These are phyloP conservation scores for Drosophila austrosaltans DNA, from an alignment of 2,888 invertebrate genomes.

Conservation along the genomic window DNA sequence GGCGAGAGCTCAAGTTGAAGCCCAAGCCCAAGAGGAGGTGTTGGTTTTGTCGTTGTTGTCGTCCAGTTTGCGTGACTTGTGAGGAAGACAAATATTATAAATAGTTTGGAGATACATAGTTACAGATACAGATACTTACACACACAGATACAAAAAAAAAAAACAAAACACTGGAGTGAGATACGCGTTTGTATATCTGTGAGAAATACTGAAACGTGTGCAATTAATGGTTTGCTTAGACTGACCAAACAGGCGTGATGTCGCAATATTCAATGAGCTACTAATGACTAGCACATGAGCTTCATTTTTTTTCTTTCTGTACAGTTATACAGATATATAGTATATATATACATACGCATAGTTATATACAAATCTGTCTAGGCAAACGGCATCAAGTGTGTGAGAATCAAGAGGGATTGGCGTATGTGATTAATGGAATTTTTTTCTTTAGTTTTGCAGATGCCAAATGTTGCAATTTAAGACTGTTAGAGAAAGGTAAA, in stretches of 20 bases:
- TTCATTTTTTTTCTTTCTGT: conserved; percentile 6
- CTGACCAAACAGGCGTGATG: conserved; percentile 52
- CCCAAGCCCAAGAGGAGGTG: conserved; percentile 12
- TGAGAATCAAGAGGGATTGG: conserved; percentile 6
- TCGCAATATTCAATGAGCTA: conserved; percentile 67
- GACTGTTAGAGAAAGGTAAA: background rate
- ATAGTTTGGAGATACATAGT: conserved; percentile 27
- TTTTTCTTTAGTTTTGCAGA: background rate
- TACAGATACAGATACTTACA: conserved; percentile 9
- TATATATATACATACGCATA: conserved; percentile 22
- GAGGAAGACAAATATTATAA: conserved; percentile 18
- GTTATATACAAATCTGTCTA: conserved; percentile 40
- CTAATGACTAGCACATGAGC: conserved; percentile 65
- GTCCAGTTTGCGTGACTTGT: conserved; percentile 25
- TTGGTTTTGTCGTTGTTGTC: conserved; percentile 12
- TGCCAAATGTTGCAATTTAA: background rate
- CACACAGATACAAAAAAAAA: background rate
- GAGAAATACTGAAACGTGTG: conserved; percentile 41
- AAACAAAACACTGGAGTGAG: background rate
- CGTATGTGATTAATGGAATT: conserved; percentile 37
- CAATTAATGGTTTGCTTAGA: conserved; percentile 62
- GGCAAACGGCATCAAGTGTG: conserved; percentile 18
- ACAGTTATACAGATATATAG: conserved; percentile 21
- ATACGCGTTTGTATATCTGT: conserved; percentile 18
- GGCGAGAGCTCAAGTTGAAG: conserved; percentile 12